Evolutionary conservation across 2,888 invertebrate species (phyloP).

Genomic region (Clunio marinus): DNA sequence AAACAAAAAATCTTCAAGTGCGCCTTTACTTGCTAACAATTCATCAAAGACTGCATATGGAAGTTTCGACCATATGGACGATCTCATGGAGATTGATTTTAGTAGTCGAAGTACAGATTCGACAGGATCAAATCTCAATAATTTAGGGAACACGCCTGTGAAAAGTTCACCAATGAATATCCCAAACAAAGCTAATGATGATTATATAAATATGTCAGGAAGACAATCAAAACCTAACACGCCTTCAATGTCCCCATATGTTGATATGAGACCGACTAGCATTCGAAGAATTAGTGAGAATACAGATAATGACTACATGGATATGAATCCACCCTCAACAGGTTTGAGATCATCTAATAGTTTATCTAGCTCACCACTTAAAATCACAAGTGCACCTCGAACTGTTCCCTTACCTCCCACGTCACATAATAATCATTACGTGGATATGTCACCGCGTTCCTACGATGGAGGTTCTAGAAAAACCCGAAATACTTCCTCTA

Average conservation of each 20-base stretch:
- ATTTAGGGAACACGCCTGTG: constrained; percentile 39
- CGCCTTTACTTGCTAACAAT: constrained; percentile 58
- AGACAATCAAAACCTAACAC: constrained; percentile 42
- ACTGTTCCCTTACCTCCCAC: constrained; percentile 18
- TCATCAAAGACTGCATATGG: constrained; percentile 50
- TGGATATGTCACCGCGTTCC: constrained; percentile 41
- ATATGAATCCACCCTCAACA: constrained; percentile 48
- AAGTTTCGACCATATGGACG: constrained; percentile 63
- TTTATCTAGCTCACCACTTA: constrained; percentile 43
- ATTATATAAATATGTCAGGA: constrained; percentile 55
- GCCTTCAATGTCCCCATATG: constrained; percentile 49
- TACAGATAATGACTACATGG: constrained; percentile 48
- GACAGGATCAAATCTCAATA: constrained; percentile 38
- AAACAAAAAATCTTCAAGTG: constrained; percentile 62
- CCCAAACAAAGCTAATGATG: constrained; percentile 46
- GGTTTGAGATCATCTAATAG: constrained; percentile 42
- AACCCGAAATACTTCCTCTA: constrained; percentile 40
- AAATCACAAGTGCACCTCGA: constrained; percentile 40
- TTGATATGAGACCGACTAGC: constrained; percentile 59
- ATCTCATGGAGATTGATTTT: constrained; percentile 80
- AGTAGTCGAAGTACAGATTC: constrained; percentile 40
- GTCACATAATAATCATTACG: constrained; percentile 40
- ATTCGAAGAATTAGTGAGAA: constrained; percentile 41
- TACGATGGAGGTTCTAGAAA: constrained; percentile 31
- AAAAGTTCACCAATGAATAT: constrained; percentile 41